phyloP scores from a whole-genome alignment of 2,888 invertebrate genomes.

The Glaucopsyche alexis region DNA sequence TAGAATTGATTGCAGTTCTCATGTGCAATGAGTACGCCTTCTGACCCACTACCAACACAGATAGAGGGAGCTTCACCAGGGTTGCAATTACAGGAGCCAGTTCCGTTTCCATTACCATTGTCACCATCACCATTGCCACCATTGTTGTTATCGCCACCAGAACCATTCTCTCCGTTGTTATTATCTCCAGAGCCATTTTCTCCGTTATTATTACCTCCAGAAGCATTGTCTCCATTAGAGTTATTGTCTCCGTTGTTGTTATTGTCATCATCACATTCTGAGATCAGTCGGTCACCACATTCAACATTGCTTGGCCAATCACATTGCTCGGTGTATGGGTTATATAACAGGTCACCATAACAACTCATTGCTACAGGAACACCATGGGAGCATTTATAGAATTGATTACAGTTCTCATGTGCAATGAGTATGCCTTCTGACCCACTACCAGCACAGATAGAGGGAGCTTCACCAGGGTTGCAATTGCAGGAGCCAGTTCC shows the following conservation, averaged over 20 bases:
- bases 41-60: conserved; percentile 44
- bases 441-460: conserved; percentile 44
- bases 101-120: conserved; percentile 30
- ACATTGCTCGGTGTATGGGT: conserved; percentile 44
- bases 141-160: conserved; percentile 22
- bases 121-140: conserved; percentile 37
- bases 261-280: conserved; percentile 34
- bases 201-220: background rate
- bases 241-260: background rate
- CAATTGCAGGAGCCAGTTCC: conserved; percentile 39
- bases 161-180: conserved; percentile 28
- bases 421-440: conserved; percentile 42
- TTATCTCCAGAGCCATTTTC: background rate
- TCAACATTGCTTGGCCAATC: conserved; percentile 49
- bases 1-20: conserved; percentile 52
- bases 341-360: conserved; percentile 44
- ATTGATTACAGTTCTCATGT: conserved; percentile 47
- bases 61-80: conserved; percentile 40
- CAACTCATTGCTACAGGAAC: conserved; percentile 44
- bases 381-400: conserved; percentile 49
- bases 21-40: conserved; percentile 48
- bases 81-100: conserved; percentile 36
- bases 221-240: background rate
- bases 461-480: conserved; percentile 43
- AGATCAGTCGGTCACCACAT: conserved; percentile 45